Base-by-base conservation (phyloP, 2,797 vertebrate species). In the Glyptemys insculpta region DNA sequence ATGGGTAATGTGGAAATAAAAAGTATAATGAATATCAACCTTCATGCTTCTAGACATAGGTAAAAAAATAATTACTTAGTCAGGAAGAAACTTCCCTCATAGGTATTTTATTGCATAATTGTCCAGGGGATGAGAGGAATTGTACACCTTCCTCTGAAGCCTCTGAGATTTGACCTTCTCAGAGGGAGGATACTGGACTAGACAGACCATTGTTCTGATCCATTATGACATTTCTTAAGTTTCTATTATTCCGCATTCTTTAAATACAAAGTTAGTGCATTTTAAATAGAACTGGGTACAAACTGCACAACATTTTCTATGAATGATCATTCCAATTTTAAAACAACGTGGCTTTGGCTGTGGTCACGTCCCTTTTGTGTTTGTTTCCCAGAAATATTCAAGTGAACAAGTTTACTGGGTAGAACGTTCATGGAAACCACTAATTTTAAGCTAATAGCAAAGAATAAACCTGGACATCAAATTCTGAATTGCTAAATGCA, bases 131-230 rank as follows among this genome's bases (percentile, higher is more conserved):
- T 23, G 10, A 83, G 34, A 78, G 25, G 41, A 81, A 37, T 44
- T 74, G 12, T 62, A 21, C n/a, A 25, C 8, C 12, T 78, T 81
- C 91, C 81, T 37, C 21, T 85, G 76, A 85, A 89, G 85, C 1
- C 0, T 8, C 3, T 0, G 3, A 86, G 21, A 25, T 27, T 16
- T 4, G 15, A 78, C 74, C 74, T 29, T 89, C 41, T 3, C 41
- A 0, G 15, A 87, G 8, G 29, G 7, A 52, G 79, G 21, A 25
- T 23, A 23, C 9, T 23, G 68, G 85, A 72, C 3, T 6, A 6
- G 31, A 37, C 10, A 76, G 25, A 62, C 41, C 0, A 0, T 21
- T 95, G 88, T 81, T 65, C 15, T 41, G 34, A 15, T 27, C 86
- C 31, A 82, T 0, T 5, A 4, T 27, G 5, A 18, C 57, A 88